Evolutionary conservation across 2,113 vertebrate genomes (phyloP).

Genomic region (Gymnorhina tibicen): DNA sequence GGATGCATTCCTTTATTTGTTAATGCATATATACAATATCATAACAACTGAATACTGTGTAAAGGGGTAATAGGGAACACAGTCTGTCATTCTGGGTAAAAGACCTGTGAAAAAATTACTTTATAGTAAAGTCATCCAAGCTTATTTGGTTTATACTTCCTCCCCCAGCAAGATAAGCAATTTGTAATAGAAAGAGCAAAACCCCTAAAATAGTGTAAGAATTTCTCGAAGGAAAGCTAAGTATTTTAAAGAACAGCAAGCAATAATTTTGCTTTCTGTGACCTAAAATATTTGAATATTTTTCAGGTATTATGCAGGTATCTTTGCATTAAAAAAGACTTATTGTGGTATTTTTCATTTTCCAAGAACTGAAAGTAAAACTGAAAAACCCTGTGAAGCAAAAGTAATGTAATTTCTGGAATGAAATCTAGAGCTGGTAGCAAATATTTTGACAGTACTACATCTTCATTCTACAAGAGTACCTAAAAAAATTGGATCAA

Average conservation of each 20-base stretch:
- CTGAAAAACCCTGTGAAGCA: background rate
- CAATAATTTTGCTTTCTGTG: background rate
- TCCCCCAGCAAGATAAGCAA: background rate
- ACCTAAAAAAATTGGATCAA: background rate
- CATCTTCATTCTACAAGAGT: background rate
- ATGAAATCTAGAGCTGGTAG: background rate
- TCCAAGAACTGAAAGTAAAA: background rate
- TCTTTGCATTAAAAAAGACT: background rate
- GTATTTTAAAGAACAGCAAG: background rate
- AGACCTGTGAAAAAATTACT: conserved; percentile 19
- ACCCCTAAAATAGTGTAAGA: background rate
- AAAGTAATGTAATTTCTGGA: background rate
- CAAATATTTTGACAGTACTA: conserved; percentile 37
- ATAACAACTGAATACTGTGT: conserved; percentile 38
- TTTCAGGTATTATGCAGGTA: background rate
- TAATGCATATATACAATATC: conserved; percentile 56
- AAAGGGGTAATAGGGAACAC: conserved; percentile 29
- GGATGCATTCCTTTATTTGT: conserved; percentile 60
- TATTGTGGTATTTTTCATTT: background rate
- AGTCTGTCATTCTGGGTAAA: conserved; percentile 34
- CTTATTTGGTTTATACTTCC: background rate
- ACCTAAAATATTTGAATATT: background rate
- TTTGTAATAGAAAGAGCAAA: background rate
- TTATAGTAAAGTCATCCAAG: background rate
- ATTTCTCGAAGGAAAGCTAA: background rate